These are phyloP conservation scores for Odontomachus brunneus DNA, from an alignment of 1,140 invertebrate species.

Conservation along the genomic window DNA sequence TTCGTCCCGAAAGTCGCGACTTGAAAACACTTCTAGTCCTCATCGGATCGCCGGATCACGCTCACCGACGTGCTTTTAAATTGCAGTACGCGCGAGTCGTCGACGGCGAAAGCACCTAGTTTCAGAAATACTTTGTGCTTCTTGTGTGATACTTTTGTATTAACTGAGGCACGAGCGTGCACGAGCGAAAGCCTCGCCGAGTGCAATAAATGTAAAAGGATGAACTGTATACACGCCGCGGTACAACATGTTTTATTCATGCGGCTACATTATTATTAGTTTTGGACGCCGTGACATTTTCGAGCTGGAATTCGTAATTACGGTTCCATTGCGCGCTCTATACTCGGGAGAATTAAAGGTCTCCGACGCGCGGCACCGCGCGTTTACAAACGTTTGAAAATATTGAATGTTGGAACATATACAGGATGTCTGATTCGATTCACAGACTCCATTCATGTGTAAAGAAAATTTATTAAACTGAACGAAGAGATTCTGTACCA, in stretches of 20 bases:
- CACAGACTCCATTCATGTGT: too few species aligned
- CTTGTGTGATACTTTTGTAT: neutral
- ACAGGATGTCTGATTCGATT: too few species aligned
- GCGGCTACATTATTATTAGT: constrained; percentile 35
- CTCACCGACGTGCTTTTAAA: neutral
- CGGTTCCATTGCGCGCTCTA: neutral
- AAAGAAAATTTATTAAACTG: too few species aligned
- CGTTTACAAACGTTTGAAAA: neutral
- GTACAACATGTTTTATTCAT: constrained; percentile 31
- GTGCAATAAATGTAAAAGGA: constrained; percentile 12
- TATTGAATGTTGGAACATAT: neutral
- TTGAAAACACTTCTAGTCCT: neutral
- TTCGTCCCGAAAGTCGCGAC: neutral
- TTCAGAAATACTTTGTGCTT: neutral
- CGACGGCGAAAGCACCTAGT: neutral
- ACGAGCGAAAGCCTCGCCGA: too few species aligned
- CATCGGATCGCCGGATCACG: neutral
- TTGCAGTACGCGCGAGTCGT: neutral
- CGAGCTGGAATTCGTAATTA: constrained; percentile 22
- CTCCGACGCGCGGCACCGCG: too few species aligned
- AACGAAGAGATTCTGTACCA: too few species aligned
- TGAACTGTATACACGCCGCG: neutral
- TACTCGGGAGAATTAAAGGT: constrained; percentile 14
- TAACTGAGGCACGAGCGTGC: neutral
- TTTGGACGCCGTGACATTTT: constrained; percentile 12